Percentiles rank a stretch among this genome's conserved stretches.
These are phyloP conservation scores for Koerneria pararmatus DNA, from an alignment of 2,888 invertebrate genomes.

Conservation along the genomic window DNA sequence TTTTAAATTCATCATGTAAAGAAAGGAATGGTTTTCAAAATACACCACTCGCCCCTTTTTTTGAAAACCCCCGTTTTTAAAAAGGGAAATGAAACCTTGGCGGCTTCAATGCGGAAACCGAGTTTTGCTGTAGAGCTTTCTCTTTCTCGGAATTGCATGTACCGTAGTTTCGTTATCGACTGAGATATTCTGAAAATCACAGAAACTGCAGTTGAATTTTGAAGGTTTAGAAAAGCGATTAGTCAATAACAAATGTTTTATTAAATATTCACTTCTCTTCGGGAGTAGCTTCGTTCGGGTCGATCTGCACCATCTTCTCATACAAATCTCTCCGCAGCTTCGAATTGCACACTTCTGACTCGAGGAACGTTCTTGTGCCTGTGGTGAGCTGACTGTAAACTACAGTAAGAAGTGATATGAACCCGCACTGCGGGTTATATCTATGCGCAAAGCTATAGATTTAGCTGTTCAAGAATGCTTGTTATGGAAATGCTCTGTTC, in stretches of 20 bases:
- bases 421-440: no score
- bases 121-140: conserved; percentile 86
- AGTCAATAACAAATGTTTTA: not conserved
- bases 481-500: no score
- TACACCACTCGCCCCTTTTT: no score
- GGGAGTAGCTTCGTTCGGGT: conserved; percentile 78
- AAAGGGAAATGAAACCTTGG: conserved; percentile 74
- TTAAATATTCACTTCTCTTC: conserved; percentile 67
- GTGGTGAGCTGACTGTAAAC: not conserved
- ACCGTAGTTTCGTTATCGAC: conserved; percentile 82
- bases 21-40: no score
- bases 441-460: no score
- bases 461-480: no score
- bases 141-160: conserved; percentile 90
- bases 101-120: conserved; percentile 92
- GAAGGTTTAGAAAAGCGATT: not conserved
- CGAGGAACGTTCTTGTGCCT: conserved; percentile 74
- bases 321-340: conserved; percentile 81
- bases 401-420: no score
- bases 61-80: no score
- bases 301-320: conserved; percentile 89
- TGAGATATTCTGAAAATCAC: not conserved
- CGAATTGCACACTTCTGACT: conserved; percentile 86
- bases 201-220: not conserved
- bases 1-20: no score